Conservation (phyloP, 2,113 vertebrate species). For the Sphaerodactylus townsendi region DNA sequence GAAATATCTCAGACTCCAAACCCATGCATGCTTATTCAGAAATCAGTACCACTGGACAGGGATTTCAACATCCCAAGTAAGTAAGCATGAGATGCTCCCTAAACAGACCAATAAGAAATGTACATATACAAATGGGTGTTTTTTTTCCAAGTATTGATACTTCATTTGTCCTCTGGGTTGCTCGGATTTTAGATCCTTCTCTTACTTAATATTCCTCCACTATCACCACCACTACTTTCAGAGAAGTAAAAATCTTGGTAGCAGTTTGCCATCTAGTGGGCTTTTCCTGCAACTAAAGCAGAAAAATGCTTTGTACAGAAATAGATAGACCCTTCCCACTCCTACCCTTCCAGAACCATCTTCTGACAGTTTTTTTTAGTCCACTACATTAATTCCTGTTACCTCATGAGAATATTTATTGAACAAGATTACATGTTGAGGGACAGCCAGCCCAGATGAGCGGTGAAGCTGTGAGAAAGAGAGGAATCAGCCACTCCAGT, state of each 20-base stretch:
- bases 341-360: no score
- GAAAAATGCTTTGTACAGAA: no score
- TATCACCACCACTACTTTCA: not conserved
- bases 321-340: no score
- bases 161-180: not conserved
- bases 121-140: no score
- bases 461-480: not conserved
- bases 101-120: not conserved
- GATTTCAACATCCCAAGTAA: no score
- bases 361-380: not conserved
- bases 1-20: not conserved
- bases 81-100: no score
- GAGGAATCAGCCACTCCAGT: not conserved
- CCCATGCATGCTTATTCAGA: no score
- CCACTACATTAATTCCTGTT: not conserved
- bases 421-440: not conserved
- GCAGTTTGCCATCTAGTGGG: constrained; percentile 14
- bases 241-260: not conserved
- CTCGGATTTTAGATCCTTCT: not conserved
- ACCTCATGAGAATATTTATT: not conserved
- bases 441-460: not conserved
- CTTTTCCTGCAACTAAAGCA: not conserved
- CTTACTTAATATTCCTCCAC: not conserved
- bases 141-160: not conserved
- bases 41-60: no score